phyloP scores from a whole-genome alignment of 2,113 vertebrate species.

The Bos indicus region DNA sequence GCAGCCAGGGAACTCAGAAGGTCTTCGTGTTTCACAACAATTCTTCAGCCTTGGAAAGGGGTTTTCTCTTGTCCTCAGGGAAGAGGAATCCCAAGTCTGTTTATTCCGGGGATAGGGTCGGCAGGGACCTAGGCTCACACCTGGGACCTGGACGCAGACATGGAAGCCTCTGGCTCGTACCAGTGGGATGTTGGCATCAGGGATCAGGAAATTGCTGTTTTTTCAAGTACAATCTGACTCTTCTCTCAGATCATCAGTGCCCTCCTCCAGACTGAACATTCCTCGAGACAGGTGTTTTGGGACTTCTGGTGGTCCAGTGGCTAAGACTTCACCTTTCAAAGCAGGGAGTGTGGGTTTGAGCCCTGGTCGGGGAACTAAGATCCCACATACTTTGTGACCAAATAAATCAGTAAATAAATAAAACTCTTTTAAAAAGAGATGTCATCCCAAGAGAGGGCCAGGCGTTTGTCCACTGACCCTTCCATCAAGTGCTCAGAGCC shows the following conservation, averaged over 20 bases:
- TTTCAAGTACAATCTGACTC: not conserved
- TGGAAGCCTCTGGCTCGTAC: not conserved
- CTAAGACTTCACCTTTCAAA: not conserved
- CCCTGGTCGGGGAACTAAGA: not conserved
- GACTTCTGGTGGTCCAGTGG: not conserved
- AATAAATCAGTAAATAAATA: not conserved
- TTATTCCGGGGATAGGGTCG: not conserved
- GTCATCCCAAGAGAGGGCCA: not conserved
- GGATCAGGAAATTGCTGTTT: not conserved
- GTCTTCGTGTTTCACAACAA: not conserved
- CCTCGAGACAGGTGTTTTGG: not conserved
- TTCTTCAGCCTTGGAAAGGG: not conserved
- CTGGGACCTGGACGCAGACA: fast-evolving
- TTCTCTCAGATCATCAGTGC: not conserved
- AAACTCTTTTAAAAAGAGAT: not conserved
- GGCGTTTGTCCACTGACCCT: fast-evolving
- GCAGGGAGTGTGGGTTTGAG: not conserved
- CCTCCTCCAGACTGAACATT: not conserved
- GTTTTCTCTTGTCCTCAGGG: not conserved
- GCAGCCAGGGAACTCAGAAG: not conserved
- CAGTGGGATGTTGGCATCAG: not conserved
- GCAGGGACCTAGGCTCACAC: not conserved
- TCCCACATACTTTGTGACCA: not conserved
- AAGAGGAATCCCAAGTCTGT: not conserved
- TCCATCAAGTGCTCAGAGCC: not conserved